Evolutionary conservation across 1,140 invertebrate species (phyloP), one percentile per base, ranked within the genome.

Genomic region (Trachymyrmex cornetzi): DNA sequence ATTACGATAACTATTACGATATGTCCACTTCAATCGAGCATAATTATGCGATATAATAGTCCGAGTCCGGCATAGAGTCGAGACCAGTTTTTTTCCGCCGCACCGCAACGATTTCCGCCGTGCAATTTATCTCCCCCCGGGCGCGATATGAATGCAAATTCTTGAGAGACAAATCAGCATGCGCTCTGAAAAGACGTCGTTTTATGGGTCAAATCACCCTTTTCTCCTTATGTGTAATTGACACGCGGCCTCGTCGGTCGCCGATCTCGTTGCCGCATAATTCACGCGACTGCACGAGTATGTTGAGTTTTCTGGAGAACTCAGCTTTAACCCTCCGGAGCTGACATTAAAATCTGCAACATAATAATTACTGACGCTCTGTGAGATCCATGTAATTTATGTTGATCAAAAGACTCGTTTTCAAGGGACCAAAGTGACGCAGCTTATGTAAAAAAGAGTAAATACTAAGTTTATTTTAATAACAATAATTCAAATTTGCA

Each of bases 121-220:
- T 34, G 22, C 80, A 91, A 90, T 91, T 89, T 81, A 71, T 74
- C 38, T 12, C 38, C 22, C 38, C 57, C 48, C 69, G 77, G n/a
- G 38, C 30, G 50, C 38, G 27, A 63, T 44, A 89, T 90, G 87
- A 91, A 91, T 87, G 84, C 85, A 61, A 91, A 89, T 91, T 90
- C 90, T 77, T 85, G 48, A n/a, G 30, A 77, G 72, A 77, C 79
- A 87, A 80, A 90, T 91, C 84, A 86, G 30, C 64, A 48, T 38
- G 59, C 50, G 11, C 64, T 71, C 50, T 86, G 67, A 90, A 91
- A 90, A 88, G 27, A 53, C 82, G 12, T 19, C 63, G 57, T 74
- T 86, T 80, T 48, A 85, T 66, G 38, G 55, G 14, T 81, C 88
- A 66, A 88, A 85, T 90, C 74, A 66, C 38, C 44, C 57, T 34